Evolutionary conservation across 2,888 invertebrate species (phyloP).

Genomic region (Drosophila peninsularis): DNA sequence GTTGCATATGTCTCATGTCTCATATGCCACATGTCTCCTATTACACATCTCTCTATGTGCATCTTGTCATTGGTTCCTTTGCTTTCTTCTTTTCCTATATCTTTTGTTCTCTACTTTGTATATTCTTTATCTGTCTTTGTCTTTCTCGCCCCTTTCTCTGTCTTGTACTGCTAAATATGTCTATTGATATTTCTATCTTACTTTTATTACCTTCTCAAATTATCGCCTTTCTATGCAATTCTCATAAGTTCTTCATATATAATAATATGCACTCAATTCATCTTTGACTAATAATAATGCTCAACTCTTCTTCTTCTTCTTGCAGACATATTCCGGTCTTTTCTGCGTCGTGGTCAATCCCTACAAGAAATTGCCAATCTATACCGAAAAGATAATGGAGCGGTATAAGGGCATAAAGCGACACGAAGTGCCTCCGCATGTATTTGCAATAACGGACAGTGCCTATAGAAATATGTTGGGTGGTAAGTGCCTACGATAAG

Average conservation of each 20-base stretch:
- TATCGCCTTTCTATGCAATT: slow-evolving; percentile 8
- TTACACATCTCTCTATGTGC: no score
- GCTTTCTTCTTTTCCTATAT: no score
- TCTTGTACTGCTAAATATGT: background rate
- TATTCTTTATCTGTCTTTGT: background rate
- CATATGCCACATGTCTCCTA: no score
- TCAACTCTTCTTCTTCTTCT: slow-evolving; percentile 65
- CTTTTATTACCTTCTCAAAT: background rate
- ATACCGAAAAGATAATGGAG: slow-evolving; percentile 99
- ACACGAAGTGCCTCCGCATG: slow-evolving; percentile 99
- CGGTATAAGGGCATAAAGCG: slow-evolving; percentile 99
- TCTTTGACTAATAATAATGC: background rate
- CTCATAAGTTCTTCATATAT: background rate
- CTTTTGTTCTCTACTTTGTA: background rate
- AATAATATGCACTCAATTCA: no score
- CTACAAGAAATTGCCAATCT: slow-evolving; percentile 99
- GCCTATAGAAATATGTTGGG: slow-evolving; percentile 99
- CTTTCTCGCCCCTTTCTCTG: background rate
- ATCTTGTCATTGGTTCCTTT: no score
- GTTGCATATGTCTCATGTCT: no score
- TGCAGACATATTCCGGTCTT: slow-evolving; percentile 99
- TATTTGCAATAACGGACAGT: slow-evolving; percentile 99
- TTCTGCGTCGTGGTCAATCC: slow-evolving; percentile 99
- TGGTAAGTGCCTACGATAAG: slow-evolving; percentile 87
- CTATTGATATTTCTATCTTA: background rate